These are phyloP conservation scores for Sebastes matsubarae DNA, from an alignment of 2,797 vertebrate genomes.

Conservation along the genomic window DNA sequence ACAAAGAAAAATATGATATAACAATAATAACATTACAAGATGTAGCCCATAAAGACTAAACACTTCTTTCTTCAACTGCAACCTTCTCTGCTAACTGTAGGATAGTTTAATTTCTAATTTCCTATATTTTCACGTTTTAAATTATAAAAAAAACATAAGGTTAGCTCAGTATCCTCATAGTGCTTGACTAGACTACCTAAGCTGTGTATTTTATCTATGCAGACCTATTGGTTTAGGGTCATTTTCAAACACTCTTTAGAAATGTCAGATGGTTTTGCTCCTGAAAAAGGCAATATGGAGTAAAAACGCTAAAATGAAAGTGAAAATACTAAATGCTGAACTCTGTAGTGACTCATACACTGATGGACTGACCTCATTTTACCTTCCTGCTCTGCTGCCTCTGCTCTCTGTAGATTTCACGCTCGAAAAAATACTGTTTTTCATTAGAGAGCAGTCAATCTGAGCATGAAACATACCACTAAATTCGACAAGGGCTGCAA, in stretches of 20 bases:
- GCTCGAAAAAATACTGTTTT: neutral
- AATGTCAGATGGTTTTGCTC: neutral
- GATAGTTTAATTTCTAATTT: neutral
- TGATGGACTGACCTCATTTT: slow-evolving; percentile 8
- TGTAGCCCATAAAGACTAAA: no score
- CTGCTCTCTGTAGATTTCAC: neutral
- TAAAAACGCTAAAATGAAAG: neutral
- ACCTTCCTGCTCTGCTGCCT: neutral
- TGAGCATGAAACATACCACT: neutral
- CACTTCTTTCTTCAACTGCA: neutral
- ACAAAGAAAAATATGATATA: neutral
- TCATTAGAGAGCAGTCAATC: neutral
- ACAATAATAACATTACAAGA: neutral
- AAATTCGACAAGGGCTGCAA: neutral
- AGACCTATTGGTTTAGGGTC: neutral
- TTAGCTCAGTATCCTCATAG: neutral
- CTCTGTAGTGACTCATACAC: neutral
- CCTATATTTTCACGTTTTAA: neutral
- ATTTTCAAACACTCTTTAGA: neutral
- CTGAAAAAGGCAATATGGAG: neutral
- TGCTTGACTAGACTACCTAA: neutral
- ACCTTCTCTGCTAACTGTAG: neutral
- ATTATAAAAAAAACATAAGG: neutral
- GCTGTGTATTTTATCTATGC: neutral
- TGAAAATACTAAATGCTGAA: neutral